Base-by-base conservation (phyloP, 2,888 invertebrate species). In the Caenorhabditis virilis region DNA sequence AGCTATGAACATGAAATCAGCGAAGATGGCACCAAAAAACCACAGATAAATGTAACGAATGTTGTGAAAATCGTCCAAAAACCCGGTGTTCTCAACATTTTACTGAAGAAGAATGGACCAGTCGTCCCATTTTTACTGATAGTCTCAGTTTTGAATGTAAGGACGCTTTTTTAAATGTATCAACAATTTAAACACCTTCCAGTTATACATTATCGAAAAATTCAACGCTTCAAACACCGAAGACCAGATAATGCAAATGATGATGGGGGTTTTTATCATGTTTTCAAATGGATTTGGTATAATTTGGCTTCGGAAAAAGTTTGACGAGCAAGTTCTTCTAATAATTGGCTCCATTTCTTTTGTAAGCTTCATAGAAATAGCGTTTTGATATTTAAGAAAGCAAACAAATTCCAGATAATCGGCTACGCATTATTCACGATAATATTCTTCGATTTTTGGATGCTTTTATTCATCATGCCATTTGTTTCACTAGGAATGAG, bases 201-300 rank as follows among this genome's bases (percentile, higher is more conserved):
- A 77, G 72, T 22, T 77, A n/a, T 71, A 74, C 46, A 70, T 76
- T 50, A 74, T 77, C 41, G 72, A 78, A 58, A 65, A 68, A 42
- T 78, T 77, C 53, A 54, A 51, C 15, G 65, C 74, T 26, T 58
- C 67, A 9, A 70, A 69, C 20, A 66, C 65, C 9, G 60, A 60
- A 23, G 69, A 72, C 35, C 68, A 72, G 18, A 49, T 72, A 23
- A 65, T 77, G 52, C 77, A 77, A 46, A 60, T 77, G 57, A 60
- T 70, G 39, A 68, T 70, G 33, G 78, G 69, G 1, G 45, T 69
- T n/a, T 72, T 64, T 25, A 69, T 77, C 16, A 76, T 78, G 72
- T 63, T 74, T 26, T 63, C 62, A 47, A 78, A 77, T 56, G 73
- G 74, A 15, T 71, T 78, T 45, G 78, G 77, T 20, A 71, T 77